Conservation (phyloP, 2,113 vertebrate species). For the Labeo catla region DNA sequence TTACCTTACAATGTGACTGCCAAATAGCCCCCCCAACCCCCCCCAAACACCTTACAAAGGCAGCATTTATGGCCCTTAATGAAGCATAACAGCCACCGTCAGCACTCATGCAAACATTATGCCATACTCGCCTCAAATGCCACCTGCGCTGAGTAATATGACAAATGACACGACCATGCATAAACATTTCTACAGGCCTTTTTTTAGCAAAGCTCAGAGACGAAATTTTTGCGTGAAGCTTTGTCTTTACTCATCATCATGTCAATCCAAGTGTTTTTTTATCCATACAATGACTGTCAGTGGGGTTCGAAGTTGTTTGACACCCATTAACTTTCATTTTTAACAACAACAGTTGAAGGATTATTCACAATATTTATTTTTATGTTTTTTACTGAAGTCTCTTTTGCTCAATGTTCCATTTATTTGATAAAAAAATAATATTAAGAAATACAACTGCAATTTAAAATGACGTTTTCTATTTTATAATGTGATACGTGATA, state of each 20-base stretch:
- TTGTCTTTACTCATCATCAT: neutral
- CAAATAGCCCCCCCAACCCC: neutral
- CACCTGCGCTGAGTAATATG: conserved; percentile 6
- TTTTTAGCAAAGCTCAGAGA: conserved; percentile 30
- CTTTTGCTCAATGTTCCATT: no score
- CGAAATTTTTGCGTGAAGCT: neutral
- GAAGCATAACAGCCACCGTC: conserved; percentile 43
- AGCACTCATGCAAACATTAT: conserved; percentile 32
- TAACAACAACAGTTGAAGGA: no score
- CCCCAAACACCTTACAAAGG: neutral
- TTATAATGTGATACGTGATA: no score
- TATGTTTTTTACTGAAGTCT: no score
- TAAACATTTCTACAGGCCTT: conserved; percentile 37
- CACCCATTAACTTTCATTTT: no score
- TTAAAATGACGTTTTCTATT: no score
- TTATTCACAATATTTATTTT: no score
- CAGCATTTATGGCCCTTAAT: conserved; percentile 35
- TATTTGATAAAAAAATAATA: no score
- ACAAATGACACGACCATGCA: conserved; percentile 30
- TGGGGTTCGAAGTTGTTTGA: no score
- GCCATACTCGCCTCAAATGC: conserved; percentile 33
- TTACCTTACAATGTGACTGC: conserved; percentile 1
- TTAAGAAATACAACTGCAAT: no score
- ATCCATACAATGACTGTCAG: no score
- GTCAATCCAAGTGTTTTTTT: neutral